Base-by-base conservation (phyloP, 1,140 invertebrate genomes). In the Drosophila melanica region DNA sequence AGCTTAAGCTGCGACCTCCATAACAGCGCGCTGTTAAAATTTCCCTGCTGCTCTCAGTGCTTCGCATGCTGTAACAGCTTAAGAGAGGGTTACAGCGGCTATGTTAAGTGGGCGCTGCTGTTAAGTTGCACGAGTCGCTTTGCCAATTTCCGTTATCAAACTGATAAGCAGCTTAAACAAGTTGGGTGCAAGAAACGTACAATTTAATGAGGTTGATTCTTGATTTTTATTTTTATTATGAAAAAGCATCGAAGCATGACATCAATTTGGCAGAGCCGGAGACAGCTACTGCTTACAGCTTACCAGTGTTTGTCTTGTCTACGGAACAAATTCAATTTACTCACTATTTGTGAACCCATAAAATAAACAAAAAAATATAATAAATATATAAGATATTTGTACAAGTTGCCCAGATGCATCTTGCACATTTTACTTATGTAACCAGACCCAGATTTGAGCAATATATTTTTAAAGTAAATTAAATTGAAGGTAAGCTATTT, bases 1-100 rank as follows among this genome's bases (percentile, higher is more conserved):
- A 50, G 23, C 27, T 7, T 6, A 27, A 27, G 23, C 3, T 5
- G 23, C 23, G 23, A 11, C 27, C 4, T 0, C 7, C 7, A 8
- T 20, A 20, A 57, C 51, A 57, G 51, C 5, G 30, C 4, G 18
- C 69, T 72, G 81, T 68, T 85, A 74, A 80, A 85, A 85, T 77
- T 71, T 85, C 81, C 81, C 77, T 48, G 10, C 27, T 41, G n/a
- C 23, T 57, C 27, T 9, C 3, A 10, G 5, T 10, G 5, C 41
- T n/a, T 3, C n/a, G 14, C 9, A 4, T 14, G 4, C 1, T 2
- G 4, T 72, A 79, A 84, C 81, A 77, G 77, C 50, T 20, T 69
- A 85, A 85, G 81, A 85, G 81, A 77, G 63, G 16, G 41, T 64
- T 44, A 30, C 51, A 58, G 39, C 8, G 45, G 7, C 11, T 1